phyloP scores from a whole-genome alignment of 2,797 vertebrate genomes.

The Remorina albescens region DNA sequence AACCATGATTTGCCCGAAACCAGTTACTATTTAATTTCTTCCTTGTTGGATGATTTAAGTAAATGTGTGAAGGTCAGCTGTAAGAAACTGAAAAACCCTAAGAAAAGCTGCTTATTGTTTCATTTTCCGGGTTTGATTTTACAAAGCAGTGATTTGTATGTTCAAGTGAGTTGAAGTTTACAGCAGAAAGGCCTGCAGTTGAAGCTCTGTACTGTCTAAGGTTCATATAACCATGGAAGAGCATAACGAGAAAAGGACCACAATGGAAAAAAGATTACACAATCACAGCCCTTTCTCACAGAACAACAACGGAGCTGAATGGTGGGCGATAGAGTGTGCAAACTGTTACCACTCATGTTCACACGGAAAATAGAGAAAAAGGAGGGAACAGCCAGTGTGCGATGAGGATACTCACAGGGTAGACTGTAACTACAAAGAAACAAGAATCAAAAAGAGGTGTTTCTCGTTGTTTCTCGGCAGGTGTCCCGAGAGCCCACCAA shows the following conservation, averaged over 20 bases:
- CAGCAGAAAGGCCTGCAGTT: background rate
- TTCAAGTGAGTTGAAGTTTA: background rate
- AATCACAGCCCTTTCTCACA: slow-evolving; percentile 22
- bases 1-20: too few relatives aligned
- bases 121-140: background rate
- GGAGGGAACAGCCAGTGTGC: slow-evolving; percentile 31
- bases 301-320: slow-evolving; percentile 26
- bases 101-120: too few relatives aligned
- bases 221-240: background rate
- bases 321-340: background rate
- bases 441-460: slow-evolving; percentile 58
- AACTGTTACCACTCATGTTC: slow-evolving; percentile 24
- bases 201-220: background rate
- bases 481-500: slow-evolving; percentile 56
- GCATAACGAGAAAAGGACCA: background rate
- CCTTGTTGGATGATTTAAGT: background rate
- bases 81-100: background rate
- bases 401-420: slow-evolving; percentile 55
- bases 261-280: slow-evolving; percentile 19
- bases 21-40: too few relatives aligned
- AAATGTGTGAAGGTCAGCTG: background rate
- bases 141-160: background rate
- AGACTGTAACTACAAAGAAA: slow-evolving; percentile 59
- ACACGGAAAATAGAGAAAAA: slow-evolving; percentile 15
- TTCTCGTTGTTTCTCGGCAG: slow-evolving; percentile 63